These are phyloP conservation scores for Cheilosia variabilis DNA, from an alignment of 2,888 invertebrate species.

Conservation along the genomic window DNA sequence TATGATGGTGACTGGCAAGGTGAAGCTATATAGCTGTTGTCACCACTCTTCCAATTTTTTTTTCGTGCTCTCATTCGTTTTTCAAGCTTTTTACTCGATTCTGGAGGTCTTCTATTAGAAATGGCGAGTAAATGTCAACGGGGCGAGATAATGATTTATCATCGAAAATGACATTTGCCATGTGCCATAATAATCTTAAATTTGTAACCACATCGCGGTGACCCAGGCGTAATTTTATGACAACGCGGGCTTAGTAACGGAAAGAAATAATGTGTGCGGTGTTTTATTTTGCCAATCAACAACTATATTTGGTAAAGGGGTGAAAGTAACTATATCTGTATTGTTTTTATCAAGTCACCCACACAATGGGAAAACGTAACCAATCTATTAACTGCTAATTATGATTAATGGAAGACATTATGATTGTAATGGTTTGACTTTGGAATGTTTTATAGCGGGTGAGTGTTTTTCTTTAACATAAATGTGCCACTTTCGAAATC, in stretches of 20 bases:
- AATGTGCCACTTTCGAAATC: too few species aligned
- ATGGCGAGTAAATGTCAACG: constrained; percentile 8
- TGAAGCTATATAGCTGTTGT: constrained; percentile 32
- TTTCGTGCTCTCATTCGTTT: neutral
- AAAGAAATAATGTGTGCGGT: neutral
- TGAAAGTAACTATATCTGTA: too few species aligned
- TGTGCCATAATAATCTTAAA: constrained; percentile 12
- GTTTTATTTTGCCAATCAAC: neutral
- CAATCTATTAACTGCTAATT: too few species aligned
- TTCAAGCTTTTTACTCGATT: constrained; percentile 36
- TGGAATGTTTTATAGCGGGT: too few species aligned
- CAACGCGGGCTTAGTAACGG: neutral
- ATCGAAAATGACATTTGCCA: constrained; percentile 4
- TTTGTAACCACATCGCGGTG: constrained; percentile 23
- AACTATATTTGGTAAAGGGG: too few species aligned
- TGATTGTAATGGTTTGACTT: too few species aligned
- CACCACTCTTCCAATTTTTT: neutral
- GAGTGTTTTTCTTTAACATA: too few species aligned
- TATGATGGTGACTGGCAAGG: constrained; percentile 48
- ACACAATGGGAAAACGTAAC: too few species aligned
- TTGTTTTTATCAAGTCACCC: too few species aligned
- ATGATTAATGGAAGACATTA: too few species aligned
- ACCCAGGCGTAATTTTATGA: constrained; percentile 2
- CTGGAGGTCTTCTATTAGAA: constrained; percentile 21
- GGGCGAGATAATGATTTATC: neutral